These are phyloP conservation scores for Patiria miniata DNA, from an alignment of 35 echinoderm and acorn worm species.

Conservation along the genomic window DNA sequence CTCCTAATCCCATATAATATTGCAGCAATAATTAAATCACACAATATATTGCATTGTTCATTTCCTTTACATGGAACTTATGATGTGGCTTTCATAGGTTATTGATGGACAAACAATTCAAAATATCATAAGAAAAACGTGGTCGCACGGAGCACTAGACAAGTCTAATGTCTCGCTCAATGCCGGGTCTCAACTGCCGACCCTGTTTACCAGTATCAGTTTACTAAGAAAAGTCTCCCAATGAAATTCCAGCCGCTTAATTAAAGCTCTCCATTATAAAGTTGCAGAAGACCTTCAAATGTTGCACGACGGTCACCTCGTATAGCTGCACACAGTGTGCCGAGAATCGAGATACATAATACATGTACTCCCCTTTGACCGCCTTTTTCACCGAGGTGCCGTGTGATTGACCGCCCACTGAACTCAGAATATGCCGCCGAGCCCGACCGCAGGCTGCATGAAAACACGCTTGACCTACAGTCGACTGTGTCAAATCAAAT, in stretches of 20 bases:
- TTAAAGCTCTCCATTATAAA: slow-evolving; percentile 15
- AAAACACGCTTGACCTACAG: slow-evolving; percentile 21
- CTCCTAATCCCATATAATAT: too few relatives aligned
- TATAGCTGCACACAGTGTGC: neutral
- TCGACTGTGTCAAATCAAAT: slow-evolving; percentile 13
- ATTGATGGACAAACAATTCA: too few relatives aligned
- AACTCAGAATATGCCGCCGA: neutral
- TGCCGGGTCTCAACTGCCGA: neutral
- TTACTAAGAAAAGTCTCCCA: slow-evolving; percentile 23
- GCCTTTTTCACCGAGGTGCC: neutral
- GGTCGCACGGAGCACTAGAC: neutral
- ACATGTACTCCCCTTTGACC: neutral
- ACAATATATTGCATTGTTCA: too few relatives aligned
- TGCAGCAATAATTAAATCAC: too few relatives aligned
- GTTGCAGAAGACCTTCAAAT: neutral
- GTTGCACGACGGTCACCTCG: neutral
- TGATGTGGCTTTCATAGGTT: too few relatives aligned
- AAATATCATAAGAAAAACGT: too few relatives aligned
- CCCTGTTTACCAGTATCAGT: slow-evolving; percentile 10
- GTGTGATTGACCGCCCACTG: neutral
- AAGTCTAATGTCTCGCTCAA: neutral
- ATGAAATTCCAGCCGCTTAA: slow-evolving; percentile 17
- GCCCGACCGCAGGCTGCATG: slow-evolving; percentile 6
- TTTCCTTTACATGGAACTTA: too few relatives aligned
- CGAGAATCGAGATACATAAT: too few relatives aligned